Base-by-base conservation (phyloP, 2,113 vertebrate species). In the Channa maculata region DNA sequence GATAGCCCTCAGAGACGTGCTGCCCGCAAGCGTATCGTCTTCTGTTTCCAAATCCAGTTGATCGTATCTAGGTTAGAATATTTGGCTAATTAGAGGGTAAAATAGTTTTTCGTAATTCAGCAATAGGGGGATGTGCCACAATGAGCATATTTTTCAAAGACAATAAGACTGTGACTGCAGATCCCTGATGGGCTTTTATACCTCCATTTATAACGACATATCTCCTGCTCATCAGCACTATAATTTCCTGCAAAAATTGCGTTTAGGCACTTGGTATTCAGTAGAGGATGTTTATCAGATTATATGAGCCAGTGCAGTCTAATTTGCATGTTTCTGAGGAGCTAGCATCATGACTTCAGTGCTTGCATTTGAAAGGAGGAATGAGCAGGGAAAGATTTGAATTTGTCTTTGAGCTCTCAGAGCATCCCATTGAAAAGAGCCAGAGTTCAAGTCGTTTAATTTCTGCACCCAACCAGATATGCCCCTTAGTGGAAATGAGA, bases 41-140 rank as follows among this genome's bases (percentile, higher is more conserved):
- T 80, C 61, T 36, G 50, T 75, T 77, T 86, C 71, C 71, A 85
- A 75, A 75, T 72, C 80, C 78, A 75, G 57, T 75, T 38, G 82
- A 91, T 90, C 62, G 77, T 87, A 92, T 94, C 87, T 92, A 82
- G 88, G 90, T 88, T 84, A 88, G 84, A 79, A 87, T 91, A 92
- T 90, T 92, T 86, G 71, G 86, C 90, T 89, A 91, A 93, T 93
- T 88, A 91, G 86, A 81, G 75, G 78, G 71, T 66, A 76, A 86
- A 88, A 84, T 52, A 33, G 58, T 69, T 83, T 83, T 62, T 52
- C 6, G 9, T 72, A 74, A 80, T 86, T 89, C 68, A 76, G 80
- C 80, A 78, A 89, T 65, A 77, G 64, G 55, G 48, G 57, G 53
- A 77, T 39, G 71, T 79, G 82, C 52, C 58, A 72, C 79, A 80